A percentile compares a stretch with the other conserved stretches of the same genome.
Evolutionary conservation across 2,113 vertebrate species (phyloP).

Genomic region (Spea bombifrons): DNA sequence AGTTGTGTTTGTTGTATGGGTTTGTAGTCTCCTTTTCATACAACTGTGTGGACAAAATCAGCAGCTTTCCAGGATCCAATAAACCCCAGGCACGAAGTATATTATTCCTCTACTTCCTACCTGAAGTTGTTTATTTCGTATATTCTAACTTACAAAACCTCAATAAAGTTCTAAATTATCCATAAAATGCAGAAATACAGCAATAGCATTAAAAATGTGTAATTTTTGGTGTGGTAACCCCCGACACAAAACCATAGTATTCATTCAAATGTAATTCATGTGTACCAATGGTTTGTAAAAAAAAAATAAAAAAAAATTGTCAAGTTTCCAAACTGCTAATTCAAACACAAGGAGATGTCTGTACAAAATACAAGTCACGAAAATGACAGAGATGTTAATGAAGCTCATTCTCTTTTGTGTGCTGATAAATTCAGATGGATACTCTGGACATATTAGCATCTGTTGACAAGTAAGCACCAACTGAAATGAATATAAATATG

Average conservation of each 20-base stretch:
- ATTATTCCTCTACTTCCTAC: no score
- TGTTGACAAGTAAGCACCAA: constrained; percentile 42
- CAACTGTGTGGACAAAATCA: no score
- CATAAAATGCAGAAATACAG: no score
- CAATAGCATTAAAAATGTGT: no score
- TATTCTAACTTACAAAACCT: no score
- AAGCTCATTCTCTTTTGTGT: constrained; percentile 36
- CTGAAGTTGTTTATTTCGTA: no score
- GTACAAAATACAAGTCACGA: constrained; percentile 35
- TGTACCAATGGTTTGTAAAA: constrained; percentile 7
- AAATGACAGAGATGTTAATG: constrained; percentile 41
- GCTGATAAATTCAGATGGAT: constrained; percentile 35
- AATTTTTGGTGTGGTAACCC: no score
- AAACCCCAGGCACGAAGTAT: no score
- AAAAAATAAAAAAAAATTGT: constrained; percentile 35
- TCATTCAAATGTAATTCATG: constrained; percentile 39
- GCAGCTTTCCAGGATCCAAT: no score
- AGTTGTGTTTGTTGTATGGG: no score
- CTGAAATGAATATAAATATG: constrained; percentile 34
- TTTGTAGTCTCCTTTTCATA: no score
- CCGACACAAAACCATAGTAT: neutral
- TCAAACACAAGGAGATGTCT: constrained; percentile 32
- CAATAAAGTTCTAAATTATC: no score
- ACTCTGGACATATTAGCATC: constrained; percentile 44
- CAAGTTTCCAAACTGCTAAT: constrained; percentile 32